Evolutionary conservation across 2,888 invertebrate genomes (phyloP), one percentile per base, ranked within the genome.

Genomic region (Drosophila fungiperda): DNA sequence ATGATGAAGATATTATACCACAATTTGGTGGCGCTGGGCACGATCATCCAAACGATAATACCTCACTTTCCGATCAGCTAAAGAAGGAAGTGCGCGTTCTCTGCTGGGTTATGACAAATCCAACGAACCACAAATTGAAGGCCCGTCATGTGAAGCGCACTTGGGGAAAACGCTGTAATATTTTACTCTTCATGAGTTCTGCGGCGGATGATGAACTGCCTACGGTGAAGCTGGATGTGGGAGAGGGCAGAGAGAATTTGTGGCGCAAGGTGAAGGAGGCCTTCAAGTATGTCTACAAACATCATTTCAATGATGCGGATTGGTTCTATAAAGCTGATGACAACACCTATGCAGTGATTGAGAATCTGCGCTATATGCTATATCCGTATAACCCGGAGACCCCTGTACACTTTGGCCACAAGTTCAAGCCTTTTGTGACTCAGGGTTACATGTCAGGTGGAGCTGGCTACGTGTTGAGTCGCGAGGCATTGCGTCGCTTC

Each of bases 321-420:
- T 45, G 45, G 45, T 45, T 45, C 23, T 45, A 45, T 23, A 45
- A 45, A 45, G 45, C 45, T 23, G 45, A 45, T 23, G 45, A 45
- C 23, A 15, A 45, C 15, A 23, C 45, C 4, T 45, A 45, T 15
- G 45, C 45, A 8, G 15, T 45, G 12, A 8, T 45, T 23, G 45
- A 45, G 45, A 45, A 45, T 45, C 8, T 45, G 23, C 45, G 45
- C 3, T 45, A 45, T 23, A 45, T 45, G 45, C 23, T 45, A 15
- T 45, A 45, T 45, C 45, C 45, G 23, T 45, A 45, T 15, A 23
- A 45, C 8, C 45, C 45, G 12, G 45, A 45, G 3, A 45, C 45
- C 7, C 45, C 45, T 23, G 45, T 45, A 3, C 20, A 45, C 23
- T 45, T 45, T 45, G 45, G 45, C 20, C 4, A 3, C 45, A 45